A percentile compares a stretch with the other conserved stretches of the same genome.
These are phyloP conservation scores for Myioborus melanocephalus DNA, from an alignment of 2,797 vertebrate genomes.

Conservation along the genomic window DNA sequence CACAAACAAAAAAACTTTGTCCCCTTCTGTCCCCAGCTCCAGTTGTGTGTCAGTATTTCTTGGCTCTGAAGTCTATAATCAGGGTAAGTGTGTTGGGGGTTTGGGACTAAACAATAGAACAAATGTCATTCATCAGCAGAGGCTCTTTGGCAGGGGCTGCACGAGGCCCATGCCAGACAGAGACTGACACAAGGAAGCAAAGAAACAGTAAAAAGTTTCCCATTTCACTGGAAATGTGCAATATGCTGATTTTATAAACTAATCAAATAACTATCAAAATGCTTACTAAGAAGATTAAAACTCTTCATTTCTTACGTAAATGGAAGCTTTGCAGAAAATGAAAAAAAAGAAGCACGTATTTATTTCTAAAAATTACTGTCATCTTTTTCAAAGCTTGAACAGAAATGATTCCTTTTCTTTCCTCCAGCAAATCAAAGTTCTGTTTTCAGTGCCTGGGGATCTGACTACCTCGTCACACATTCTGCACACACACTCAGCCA, in stretches of 20 bases:
- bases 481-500: background rate
- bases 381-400: background rate
- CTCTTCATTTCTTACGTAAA: background rate
- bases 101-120: conserved; percentile 20
- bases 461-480: background rate
- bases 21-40: background rate
- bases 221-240: background rate
- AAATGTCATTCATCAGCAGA: background rate
- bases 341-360: background rate
- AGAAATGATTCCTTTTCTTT: background rate
- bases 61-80: conserved; percentile 25
- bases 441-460: background rate
- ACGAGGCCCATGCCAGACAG: background rate
- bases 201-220: background rate
- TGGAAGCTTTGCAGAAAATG: background rate
- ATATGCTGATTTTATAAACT: background rate
- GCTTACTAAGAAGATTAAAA: background rate
- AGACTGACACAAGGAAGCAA: background rate
- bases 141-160: conserved; percentile 22
- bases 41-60: background rate
- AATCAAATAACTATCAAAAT: background rate
- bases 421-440: background rate
- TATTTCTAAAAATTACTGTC: background rate
- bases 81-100: background rate
- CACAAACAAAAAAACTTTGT: background rate